Base-by-base conservation (phyloP, 2,888 invertebrate genomes). In the Drosophila yooni region DNA sequence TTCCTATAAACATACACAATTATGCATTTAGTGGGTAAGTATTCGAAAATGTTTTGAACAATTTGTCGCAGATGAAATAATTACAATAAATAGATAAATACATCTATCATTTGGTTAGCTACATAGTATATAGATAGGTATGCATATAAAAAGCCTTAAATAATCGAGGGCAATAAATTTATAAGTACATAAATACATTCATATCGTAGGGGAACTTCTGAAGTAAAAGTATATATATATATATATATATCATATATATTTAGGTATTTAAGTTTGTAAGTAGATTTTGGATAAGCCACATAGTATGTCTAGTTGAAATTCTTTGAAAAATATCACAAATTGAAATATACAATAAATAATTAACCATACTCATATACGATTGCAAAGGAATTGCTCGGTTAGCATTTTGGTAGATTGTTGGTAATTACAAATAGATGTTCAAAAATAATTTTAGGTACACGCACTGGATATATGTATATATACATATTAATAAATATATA, bases 281-380 rank as follows among this genome's bases (percentile, higher is more conserved):
- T 66, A 67, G 76, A 59, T 79, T 66, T 75, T 79, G 85, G 71
- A 71, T 88, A 89, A 87, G 87, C 89, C 89, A 87, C 89, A 85
- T 85, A 89, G 88, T 88, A 88, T 56, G 74, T 74, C 87, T 88
- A 85, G 89, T 83, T 82, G 83, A 79, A 88, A 88, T 86, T 88
- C 83, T 86, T 88, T 83, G 70, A 90, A 88, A 87, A 89, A 88
- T 88, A 88, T 88, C 88, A 88, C 88, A 88, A 88, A 88, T 88
- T 70, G 76, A 89, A 89, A 85, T 88, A 83, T 80, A 82, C 82
- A 87, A 87, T 87, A 85, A 88, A 85, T 83, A 89, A 87, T 75
- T 83, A 83, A 83, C 70, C 67, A 82, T 82, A 79, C 59, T 78
- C 70, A 74, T 75, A 74, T 76, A 73, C 65, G 71, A 74, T 85